phyloP scores from a whole-genome alignment of 2,888 invertebrate species.

The Trisateles emortualis region DNA sequence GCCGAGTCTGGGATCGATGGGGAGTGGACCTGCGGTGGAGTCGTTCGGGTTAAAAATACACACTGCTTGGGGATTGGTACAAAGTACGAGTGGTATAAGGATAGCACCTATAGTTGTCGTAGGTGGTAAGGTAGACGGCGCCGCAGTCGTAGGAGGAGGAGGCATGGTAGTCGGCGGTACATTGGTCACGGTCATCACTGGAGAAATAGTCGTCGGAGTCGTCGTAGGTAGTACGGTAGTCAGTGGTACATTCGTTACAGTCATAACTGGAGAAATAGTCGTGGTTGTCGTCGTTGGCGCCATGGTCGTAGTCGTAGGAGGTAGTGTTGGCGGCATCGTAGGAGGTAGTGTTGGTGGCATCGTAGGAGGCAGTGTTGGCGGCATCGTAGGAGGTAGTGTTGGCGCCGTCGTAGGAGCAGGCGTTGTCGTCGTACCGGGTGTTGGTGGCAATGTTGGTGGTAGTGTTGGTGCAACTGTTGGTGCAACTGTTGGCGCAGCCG shows the following conservation, averaged over 20 bases:
- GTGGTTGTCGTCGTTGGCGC: slow-evolving; percentile 34
- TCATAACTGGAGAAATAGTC: slow-evolving; percentile 8
- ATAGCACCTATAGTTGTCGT: slow-evolving; percentile 59
- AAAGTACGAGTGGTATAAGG: slow-evolving; percentile 73
- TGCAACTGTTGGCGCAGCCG: slow-evolving; percentile 58
- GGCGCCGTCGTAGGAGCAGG: slow-evolving; percentile 34
- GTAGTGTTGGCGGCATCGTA: slow-evolving; percentile 25
- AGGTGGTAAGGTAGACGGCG: slow-evolving; percentile 39
- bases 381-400: slow-evolving; percentile 2
- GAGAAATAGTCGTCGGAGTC: slow-evolving; percentile 15
- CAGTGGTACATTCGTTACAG: slow-evolving; percentile 3
- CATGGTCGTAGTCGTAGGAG: slow-evolving; percentile 33
- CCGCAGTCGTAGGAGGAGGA: slow-evolving; percentile 22
- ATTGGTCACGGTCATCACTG: slow-evolving; percentile 33
- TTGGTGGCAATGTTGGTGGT: slow-evolving; percentile 38
- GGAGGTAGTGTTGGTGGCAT: slow-evolving; percentile 24
- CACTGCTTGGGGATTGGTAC: slow-evolving; percentile 75
- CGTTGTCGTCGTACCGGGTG: slow-evolving; percentile 33
- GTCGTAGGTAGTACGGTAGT: slow-evolving; percentile 40
- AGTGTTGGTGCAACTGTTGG: slow-evolving; percentile 41
- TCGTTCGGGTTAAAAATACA: slow-evolving; percentile 81
- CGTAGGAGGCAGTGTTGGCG: slow-evolving; percentile 32
- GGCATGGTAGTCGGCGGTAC: slow-evolving; percentile 32
- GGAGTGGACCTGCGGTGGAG: slow-evolving; percentile 72
- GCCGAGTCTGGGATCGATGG: slow-evolving; percentile 81